Conservation (phyloP, 30 jellyfish, hydroid and myxozoan species). For the Turritopsis rubra region DNA sequence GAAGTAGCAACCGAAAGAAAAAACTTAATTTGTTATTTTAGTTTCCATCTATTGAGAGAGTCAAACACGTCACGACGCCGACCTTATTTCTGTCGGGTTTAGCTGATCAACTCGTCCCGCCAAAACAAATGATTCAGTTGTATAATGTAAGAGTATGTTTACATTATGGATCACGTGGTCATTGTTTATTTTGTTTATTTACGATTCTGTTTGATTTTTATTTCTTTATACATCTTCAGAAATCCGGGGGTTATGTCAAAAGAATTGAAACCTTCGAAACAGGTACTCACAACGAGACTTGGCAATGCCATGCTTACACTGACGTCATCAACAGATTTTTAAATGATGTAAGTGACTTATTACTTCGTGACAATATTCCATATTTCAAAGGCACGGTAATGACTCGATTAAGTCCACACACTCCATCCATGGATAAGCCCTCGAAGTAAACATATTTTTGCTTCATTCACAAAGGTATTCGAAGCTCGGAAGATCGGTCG, state of each 20-base stretch:
- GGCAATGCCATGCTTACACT: constrained; percentile 95
- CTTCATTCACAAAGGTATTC: constrained; percentile 25
- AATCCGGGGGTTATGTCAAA: constrained; percentile 50
- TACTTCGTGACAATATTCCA: neutral
- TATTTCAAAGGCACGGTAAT: too few relatives aligned
- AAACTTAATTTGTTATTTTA: constrained; percentile 1
- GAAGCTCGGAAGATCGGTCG: constrained; percentile 51
- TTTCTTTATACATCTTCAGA: constrained; percentile 13
- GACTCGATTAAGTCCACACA: too few relatives aligned
- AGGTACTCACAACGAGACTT: constrained; percentile 92
- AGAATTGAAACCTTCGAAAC: constrained; percentile 75
- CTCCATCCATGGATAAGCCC: too few relatives aligned
- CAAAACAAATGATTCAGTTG: constrained; percentile 73
- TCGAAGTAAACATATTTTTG: neutral
- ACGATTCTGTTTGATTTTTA: neutral
- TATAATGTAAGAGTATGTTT: constrained; percentile 48
- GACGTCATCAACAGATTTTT: constrained; percentile 84
- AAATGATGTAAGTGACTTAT: constrained; percentile 45
- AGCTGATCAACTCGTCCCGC: constrained; percentile 92
- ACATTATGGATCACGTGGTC: neutral
- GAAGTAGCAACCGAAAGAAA: too few relatives aligned
- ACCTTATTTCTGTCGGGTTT: constrained; percentile 77
- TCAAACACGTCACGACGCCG: constrained; percentile 50
- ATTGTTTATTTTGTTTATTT: neutral
- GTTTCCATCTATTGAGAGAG: constrained; percentile 74